Evolutionary conservation across 2,113 vertebrate genomes (phyloP).

Genomic region (Corapipo altera): DNA sequence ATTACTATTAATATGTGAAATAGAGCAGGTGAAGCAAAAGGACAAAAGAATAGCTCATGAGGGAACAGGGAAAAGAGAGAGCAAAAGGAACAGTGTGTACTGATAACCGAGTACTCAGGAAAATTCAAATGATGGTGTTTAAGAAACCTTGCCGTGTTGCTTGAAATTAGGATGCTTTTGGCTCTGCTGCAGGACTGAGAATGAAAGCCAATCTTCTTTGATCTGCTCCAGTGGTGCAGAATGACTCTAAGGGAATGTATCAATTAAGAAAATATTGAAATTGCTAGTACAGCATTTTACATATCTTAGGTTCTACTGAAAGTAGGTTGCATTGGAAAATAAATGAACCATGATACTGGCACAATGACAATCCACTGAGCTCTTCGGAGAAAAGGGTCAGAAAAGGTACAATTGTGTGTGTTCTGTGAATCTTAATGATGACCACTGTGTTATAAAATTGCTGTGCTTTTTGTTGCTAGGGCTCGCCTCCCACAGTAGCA

Average conservation of each 20-base stretch:
- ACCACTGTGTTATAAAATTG: background rate
- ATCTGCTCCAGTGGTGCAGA: constrained; percentile 47
- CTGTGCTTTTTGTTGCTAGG: background rate
- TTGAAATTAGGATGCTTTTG: constrained; percentile 36
- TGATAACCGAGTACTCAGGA: constrained; percentile 10
- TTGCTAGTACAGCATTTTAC: constrained; percentile 10
- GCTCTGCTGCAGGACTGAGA: constrained; percentile 8
- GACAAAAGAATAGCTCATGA: background rate
- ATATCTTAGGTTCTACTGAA: background rate
- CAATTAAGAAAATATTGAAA: constrained; percentile 60
- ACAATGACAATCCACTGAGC: background rate
- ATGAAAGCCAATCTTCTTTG: constrained; percentile 42
- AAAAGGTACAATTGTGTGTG: background rate
- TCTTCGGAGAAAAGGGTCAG: background rate
- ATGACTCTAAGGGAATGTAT: constrained; percentile 48
- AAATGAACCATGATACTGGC: background rate
- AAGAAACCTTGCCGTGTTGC: constrained; percentile 19
- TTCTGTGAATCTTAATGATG: background rate
- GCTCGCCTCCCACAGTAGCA: background rate
- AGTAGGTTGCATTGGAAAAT: background rate
- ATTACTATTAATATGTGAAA: background rate
- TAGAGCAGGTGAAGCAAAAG: background rate
- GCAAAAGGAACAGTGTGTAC: background rate
- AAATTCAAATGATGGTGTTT: constrained; percentile 23
- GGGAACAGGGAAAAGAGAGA: background rate